A percentile compares a stretch with the other conserved stretches of the same genome.
These are phyloP conservation scores for Alethe castanea DNA, from an alignment of 2,113 vertebrate species.

Conservation along the genomic window DNA sequence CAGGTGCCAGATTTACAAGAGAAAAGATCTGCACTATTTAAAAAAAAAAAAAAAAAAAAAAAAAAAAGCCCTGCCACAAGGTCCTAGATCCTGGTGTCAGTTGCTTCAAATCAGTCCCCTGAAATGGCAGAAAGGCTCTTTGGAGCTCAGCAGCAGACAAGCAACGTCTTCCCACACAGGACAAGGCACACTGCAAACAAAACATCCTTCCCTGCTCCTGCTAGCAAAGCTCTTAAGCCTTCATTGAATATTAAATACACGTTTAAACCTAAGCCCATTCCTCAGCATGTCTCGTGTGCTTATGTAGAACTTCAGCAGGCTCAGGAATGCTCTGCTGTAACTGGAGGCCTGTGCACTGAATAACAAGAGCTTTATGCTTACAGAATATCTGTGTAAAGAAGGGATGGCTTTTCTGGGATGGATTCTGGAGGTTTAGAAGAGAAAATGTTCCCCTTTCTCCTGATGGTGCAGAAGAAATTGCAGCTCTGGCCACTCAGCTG, in stretches of 20 bases:
- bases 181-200: neutral
- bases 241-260: neutral
- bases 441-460: neutral
- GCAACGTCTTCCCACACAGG: neutral
- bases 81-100: neutral
- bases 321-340: neutral
- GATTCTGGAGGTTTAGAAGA: neutral
- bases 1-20: neutral
- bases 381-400: neutral
- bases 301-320: neutral
- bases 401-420: neutral
- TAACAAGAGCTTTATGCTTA: neutral
- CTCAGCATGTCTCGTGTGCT: neutral
- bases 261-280: conserved; percentile 14
- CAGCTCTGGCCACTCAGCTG: neutral
- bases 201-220: neutral
- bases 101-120: neutral
- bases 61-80: neutral
- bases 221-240: conserved; percentile 39
- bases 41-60: neutral
- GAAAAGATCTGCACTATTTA: neutral
- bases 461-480: neutral
- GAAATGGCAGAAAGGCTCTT: neutral
- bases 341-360: neutral
- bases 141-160: neutral